Percentiles rank a stretch among this genome's conserved stretches.
Evolutionary conservation across 2,113 vertebrate species (phyloP).

Genomic region (Mustela lutreola): DNA sequence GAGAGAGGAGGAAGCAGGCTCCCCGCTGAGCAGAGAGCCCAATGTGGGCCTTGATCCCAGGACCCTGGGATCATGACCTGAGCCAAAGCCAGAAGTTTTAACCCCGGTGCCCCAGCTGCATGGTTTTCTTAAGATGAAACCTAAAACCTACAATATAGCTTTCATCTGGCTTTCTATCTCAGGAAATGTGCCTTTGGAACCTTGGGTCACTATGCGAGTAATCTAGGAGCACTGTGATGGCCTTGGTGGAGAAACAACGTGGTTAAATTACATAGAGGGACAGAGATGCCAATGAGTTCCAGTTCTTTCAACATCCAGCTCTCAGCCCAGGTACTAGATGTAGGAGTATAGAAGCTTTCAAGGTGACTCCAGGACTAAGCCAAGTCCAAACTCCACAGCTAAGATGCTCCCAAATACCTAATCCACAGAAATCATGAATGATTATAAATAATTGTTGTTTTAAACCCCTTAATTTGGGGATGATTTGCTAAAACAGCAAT

Average conservation of each 20-base stretch:
- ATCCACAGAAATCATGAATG: not conserved
- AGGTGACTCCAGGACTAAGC: not conserved
- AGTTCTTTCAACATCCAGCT: not conserved
- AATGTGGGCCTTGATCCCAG: too few species aligned
- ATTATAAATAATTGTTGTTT: not conserved
- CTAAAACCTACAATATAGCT: not conserved
- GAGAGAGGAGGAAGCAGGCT: too few species aligned
- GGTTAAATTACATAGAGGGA: not conserved
- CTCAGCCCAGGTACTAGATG: not conserved
- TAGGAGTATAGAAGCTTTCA: not conserved
- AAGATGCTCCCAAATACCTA: not conserved
- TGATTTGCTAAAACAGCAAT: not conserved
- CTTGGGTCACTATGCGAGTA: not conserved
- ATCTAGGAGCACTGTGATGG: not conserved
- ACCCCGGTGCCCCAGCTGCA: too few species aligned
- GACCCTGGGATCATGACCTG: too few species aligned
- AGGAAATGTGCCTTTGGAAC: not conserved
- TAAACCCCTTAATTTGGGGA: not conserved
- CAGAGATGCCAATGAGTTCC: fast-evolving
- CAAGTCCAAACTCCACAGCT: not conserved
- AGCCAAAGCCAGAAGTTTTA: too few species aligned
- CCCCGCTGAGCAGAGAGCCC: too few species aligned
- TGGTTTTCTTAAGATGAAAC: not conserved
- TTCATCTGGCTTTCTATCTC: not conserved
- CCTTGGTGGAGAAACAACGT: not conserved